phyloP scores from a whole-genome alignment of 2,113 vertebrate species.

The Melanotaenia duboulayi region DNA sequence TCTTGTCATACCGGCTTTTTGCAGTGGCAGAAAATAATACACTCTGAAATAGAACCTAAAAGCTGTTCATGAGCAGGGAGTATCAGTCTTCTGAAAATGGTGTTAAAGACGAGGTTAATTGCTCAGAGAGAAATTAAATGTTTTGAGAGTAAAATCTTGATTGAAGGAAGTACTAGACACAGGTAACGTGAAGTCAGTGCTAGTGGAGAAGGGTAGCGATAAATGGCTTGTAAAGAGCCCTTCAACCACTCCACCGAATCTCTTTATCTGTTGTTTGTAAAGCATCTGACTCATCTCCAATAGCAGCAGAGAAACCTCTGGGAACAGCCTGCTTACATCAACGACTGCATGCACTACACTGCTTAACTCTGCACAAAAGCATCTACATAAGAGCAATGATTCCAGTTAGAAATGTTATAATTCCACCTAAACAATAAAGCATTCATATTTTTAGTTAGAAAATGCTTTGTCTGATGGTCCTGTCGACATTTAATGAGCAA shows the following conservation, averaged over 20 bases:
- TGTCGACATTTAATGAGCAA: too few species aligned
- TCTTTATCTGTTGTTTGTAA: conserved; percentile 22
- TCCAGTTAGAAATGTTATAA: too few species aligned
- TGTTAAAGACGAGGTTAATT: background rate
- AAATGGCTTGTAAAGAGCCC: conserved; percentile 36
- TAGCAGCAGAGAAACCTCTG: conserved; percentile 17
- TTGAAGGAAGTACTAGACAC: conserved; percentile 5
- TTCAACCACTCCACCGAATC: conserved; percentile 21
- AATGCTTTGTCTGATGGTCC: too few species aligned
- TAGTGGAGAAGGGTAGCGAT: conserved; percentile 22
- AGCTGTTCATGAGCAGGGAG: conserved; percentile 21
- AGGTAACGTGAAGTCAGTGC: background rate
- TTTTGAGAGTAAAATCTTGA: conserved; percentile 16
- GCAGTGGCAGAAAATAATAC: conserved; percentile 29
- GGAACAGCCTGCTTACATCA: background rate
- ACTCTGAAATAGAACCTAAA: conserved; percentile 53
- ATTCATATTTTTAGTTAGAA: too few species aligned
- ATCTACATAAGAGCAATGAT: too few species aligned
- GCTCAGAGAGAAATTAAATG: background rate
- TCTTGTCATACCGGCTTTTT: conserved; percentile 25
- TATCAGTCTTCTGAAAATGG: conserved; percentile 15
- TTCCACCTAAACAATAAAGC: too few species aligned
- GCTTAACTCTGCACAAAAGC: too few species aligned
- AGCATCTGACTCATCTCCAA: conserved; percentile 31
- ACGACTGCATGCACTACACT: too few species aligned